Conservation (phyloP, 2,888 invertebrate genomes). For the Holacanthella duospinosa region DNA sequence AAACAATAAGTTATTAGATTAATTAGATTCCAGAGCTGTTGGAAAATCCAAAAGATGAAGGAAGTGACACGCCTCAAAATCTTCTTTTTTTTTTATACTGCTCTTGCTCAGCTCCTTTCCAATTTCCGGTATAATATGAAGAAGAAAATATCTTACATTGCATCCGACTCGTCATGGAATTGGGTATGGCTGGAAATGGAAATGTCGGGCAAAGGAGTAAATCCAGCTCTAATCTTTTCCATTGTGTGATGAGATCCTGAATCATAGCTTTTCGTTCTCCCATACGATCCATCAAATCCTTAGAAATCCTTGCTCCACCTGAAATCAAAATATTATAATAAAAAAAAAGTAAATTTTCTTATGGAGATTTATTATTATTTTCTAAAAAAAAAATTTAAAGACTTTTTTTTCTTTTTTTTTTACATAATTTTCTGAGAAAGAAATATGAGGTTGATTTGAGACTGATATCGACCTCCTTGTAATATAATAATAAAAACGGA, state of each 20-base stretch:
- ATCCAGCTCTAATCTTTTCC: conserved; percentile 38
- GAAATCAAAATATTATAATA: not conserved
- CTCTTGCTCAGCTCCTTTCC: no score
- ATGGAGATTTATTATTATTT: not conserved
- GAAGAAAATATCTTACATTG: conserved; percentile 22
- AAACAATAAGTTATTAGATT: conserved; percentile 1
- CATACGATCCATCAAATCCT: conserved; percentile 21
- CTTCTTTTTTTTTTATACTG: no score
- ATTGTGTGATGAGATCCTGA: conserved; percentile 14
- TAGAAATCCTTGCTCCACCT: conserved; percentile 26
- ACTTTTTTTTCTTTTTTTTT: not conserved
- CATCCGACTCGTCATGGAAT: conserved; percentile 23
- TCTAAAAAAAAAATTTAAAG: not conserved
- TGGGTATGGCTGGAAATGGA: conserved; percentile 36
- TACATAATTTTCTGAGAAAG: no score
- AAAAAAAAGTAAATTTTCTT: not conserved
- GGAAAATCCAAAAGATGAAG: not conserved
- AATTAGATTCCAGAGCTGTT: no score
- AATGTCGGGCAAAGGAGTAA: conserved; percentile 42
- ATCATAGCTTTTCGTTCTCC: conserved; percentile 27
- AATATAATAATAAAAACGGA: not conserved
- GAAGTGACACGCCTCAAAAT: not conserved
- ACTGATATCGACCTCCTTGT: no score
- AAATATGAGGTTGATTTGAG: no score
- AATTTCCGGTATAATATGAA: no score